Conservation (phyloP, 2,888 invertebrate genomes). For the Melipona beecheii region DNA sequence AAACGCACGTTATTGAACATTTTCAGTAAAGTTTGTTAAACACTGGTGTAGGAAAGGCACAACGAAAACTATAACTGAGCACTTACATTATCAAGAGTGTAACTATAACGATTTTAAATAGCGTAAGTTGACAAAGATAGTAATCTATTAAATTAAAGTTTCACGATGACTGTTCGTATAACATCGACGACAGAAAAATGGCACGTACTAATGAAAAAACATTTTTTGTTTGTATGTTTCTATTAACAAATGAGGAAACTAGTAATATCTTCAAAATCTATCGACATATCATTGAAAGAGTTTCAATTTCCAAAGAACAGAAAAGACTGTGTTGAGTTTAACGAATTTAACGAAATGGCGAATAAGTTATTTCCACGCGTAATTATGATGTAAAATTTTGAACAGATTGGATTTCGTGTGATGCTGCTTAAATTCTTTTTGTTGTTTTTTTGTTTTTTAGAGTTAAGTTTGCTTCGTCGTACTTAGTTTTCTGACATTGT, state of each 20-base stretch:
- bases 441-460: neutral
- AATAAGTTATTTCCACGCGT: conserved; percentile 24
- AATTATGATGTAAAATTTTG: conserved; percentile 15
- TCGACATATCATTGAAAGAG: conserved; percentile 1
- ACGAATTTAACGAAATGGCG: conserved; percentile 36
- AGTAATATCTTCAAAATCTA: neutral
- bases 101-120: conserved; percentile 22
- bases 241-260: conserved; percentile 1
- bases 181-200: neutral
- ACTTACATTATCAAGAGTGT: conserved; percentile 42
- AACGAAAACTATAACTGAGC: conserved; percentile 40
- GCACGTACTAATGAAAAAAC: neutral
- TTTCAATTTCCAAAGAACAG: conserved; percentile 59
- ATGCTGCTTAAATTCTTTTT: conserved; percentile 36
- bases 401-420: conserved; percentile 32
- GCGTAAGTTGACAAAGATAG: neutral
- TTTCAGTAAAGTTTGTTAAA: neutral
- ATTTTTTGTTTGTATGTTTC: conserved; percentile 7
- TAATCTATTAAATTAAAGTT: neutral
- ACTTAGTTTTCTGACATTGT: conserved; percentile 23
- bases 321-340: conserved; percentile 53
- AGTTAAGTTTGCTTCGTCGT: conserved; percentile 34
- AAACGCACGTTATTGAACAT: neutral
- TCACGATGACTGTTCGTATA: neutral
- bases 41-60: conserved; percentile 16